Conservation (phyloP, 1,140 invertebrate species). For the Cydia strobilella region DNA sequence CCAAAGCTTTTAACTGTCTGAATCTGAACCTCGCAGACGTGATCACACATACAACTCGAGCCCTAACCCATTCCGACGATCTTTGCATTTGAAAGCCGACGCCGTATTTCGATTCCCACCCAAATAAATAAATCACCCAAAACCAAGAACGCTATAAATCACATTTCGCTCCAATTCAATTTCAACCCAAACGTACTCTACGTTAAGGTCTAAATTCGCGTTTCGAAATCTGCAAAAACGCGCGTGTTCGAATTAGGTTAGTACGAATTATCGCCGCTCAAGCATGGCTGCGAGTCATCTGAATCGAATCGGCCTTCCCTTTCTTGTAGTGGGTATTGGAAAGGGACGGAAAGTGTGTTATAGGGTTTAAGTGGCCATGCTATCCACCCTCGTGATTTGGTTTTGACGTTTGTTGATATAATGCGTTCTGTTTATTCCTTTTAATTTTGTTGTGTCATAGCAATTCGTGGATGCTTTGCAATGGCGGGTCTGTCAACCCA, state of each 20-base stretch:
- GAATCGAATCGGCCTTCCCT: neutral
- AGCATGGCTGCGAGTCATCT: slow-evolving; percentile 21
- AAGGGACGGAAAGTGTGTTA: neutral
- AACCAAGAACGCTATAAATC: neutral
- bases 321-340: neutral
- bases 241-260: neutral
- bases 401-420: slow-evolving; percentile 30
- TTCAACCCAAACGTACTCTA: neutral
- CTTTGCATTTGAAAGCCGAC: slow-evolving; percentile 28
- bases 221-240: neutral
- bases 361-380: slow-evolving; percentile 25
- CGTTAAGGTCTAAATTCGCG: neutral
- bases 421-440: slow-evolving; percentile 18
- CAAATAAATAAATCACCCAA: slow-evolving; percentile 20
- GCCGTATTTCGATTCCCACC: slow-evolving; percentile 20
- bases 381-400: slow-evolving; percentile 22
- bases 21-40: neutral
- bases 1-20: neutral
- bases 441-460: slow-evolving; percentile 13
- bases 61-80: slow-evolving; percentile 2
- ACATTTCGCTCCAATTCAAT: neutral
- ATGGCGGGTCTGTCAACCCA: too few relatives aligned
- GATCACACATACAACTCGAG: neutral
- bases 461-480: neutral
- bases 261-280: slow-evolving; percentile 26